Conservation (phyloP, 2,797 vertebrate genomes). For the Oceanodroma leucorhoa region DNA sequence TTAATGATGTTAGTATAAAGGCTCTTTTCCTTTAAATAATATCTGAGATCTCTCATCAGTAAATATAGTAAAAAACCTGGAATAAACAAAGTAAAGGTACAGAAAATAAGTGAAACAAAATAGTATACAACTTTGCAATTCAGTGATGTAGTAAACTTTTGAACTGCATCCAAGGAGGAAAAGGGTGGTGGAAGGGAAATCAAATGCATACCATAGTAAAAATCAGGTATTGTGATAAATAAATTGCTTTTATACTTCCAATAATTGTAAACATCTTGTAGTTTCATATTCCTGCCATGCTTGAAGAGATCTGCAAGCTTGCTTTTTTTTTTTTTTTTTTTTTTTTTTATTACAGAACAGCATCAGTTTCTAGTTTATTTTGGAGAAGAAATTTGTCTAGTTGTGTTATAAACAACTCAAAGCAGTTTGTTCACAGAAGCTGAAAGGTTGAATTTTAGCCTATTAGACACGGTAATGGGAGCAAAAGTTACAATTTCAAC, state of each 20-base stretch:
- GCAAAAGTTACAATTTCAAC: background rate
- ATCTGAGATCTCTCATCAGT: background rate
- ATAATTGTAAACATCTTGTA: constrained; percentile 44
- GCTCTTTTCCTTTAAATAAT: background rate
- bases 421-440: background rate
- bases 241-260: constrained; percentile 15
- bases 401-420: constrained; percentile 27
- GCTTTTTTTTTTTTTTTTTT: background rate
- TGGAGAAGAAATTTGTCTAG: background rate
- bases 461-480: background rate
- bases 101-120: background rate
- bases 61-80: background rate
- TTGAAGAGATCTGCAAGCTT: background rate
- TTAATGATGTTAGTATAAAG: background rate
- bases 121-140: background rate
- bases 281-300: constrained; percentile 27
- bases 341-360: background rate
- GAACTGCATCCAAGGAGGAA: background rate
- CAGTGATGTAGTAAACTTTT: background rate
- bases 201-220: background rate
- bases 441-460: background rate
- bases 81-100: background rate
- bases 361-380: constrained; percentile 44
- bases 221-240: background rate
- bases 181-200: background rate